Evolutionary conservation across 2,888 invertebrate genomes (phyloP).

Genomic region (Neria commutata): DNA sequence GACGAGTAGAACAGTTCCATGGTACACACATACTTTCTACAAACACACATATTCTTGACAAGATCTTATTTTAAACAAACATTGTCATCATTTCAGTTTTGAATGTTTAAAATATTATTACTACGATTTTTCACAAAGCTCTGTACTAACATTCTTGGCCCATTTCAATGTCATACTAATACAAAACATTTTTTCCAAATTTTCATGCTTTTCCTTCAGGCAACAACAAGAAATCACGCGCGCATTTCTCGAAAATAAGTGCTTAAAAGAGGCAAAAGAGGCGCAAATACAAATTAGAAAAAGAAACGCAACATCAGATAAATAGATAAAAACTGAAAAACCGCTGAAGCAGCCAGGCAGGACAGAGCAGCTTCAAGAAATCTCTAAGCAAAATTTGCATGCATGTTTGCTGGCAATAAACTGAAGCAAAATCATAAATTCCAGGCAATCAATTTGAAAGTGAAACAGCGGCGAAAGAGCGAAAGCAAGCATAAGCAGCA

Average conservation of each 20-base stretch:
- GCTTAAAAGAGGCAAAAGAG: conserved; percentile 18
- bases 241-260: no score
- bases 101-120: no score
- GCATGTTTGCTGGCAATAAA: conserved; percentile 12
- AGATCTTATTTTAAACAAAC: no score
- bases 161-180: conserved; percentile 49
- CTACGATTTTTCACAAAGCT: not conserved
- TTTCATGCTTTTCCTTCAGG: conserved; percentile 54
- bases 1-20: no score
- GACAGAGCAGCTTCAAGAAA: not conserved
- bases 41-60: no score
- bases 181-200: conserved; percentile 33
- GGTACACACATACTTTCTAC: no score
- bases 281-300: conserved; percentile 3
- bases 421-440: not conserved
- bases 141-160: conserved; percentile 2
- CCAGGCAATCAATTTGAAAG: not conserved
- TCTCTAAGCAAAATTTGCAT: conserved; percentile 3
- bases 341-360: not conserved
- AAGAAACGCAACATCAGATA: conserved; percentile 4
- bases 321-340: not conserved
- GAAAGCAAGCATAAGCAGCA: not conserved
- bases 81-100: no score
- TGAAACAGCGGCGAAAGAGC: not conserved
- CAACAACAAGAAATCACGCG: conserved; percentile 36